Evolutionary conservation across 2,797 vertebrate species (phyloP).

Genomic region (Fringilla coelebs): DNA sequence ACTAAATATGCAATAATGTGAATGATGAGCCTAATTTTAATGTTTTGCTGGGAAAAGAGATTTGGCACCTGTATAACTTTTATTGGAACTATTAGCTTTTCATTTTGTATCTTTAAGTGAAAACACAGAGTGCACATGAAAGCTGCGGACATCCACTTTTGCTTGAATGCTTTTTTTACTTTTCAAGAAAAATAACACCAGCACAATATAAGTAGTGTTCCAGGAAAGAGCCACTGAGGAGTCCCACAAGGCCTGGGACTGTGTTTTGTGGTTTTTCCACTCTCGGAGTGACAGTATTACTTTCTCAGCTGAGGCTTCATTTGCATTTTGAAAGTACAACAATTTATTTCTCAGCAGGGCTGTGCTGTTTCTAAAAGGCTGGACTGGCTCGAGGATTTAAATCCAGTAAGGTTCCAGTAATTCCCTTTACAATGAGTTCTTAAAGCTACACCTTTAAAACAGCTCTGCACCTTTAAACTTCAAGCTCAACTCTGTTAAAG

Average conservation of each 20-base stretch:
- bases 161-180: not conserved
- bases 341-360: not conserved
- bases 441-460: not conserved
- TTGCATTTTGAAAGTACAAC: not conserved
- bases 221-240: not conserved
- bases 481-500: not conserved
- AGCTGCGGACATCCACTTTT: not conserved
- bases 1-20: not conserved
- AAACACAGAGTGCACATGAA: not conserved
- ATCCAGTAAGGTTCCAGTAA: not conserved
- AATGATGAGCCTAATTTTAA: not conserved
- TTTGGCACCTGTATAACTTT: not conserved
- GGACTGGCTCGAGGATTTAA: not conserved
- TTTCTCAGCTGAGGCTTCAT: not conserved
- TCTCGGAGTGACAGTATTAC: not conserved
- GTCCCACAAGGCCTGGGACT: not conserved
- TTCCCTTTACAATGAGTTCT: not conserved
- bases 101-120: not conserved
- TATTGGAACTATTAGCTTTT: not conserved
- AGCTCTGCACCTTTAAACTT: not conserved
- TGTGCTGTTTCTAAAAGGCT: not conserved
- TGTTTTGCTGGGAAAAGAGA: not conserved
- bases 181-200: constrained; percentile 27
- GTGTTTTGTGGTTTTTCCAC: constrained; percentile 6
- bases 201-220: not conserved